These are phyloP conservation scores for Ommatoiulus sabulosus DNA, from an alignment of 2,888 invertebrate species.

Conservation along the genomic window DNA sequence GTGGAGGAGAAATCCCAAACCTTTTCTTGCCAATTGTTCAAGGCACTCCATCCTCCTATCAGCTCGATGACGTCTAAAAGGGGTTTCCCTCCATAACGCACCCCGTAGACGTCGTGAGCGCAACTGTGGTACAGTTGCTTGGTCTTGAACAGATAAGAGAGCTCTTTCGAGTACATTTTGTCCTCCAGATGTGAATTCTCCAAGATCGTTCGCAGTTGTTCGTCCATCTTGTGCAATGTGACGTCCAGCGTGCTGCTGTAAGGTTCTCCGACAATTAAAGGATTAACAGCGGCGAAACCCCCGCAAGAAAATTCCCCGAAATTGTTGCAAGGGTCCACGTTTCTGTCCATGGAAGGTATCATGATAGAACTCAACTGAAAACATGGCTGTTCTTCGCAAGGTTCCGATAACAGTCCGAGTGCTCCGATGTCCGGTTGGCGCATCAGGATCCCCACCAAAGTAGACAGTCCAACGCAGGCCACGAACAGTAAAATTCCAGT, in stretches of 20 bases:
- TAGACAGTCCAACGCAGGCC: constrained; percentile 10
- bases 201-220: constrained; percentile 7
- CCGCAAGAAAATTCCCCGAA: constrained; percentile 50
- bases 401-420: neutral
- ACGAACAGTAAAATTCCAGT: neutral
- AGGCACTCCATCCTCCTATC: constrained; percentile 42
- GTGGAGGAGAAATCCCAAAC: constrained; percentile 15
- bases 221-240: constrained; percentile 47
- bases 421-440: neutral
- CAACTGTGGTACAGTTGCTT: constrained; percentile 41
- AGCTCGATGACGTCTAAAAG: constrained; percentile 12
- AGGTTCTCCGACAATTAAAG: constrained; percentile 10
- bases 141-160: constrained; percentile 27
- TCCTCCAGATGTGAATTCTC: constrained; percentile 35
- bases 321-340: constrained; percentile 34
- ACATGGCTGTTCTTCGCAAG: constrained; percentile 49
- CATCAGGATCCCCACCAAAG: neutral
- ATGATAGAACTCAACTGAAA: constrained; percentile 31
- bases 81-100: neutral
- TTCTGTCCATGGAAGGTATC: neutral
- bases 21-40: constrained; percentile 49
- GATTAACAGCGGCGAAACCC: constrained; percentile 18
- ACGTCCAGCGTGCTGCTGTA: constrained; percentile 51
- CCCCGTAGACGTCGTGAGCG: constrained; percentile 26
- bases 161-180: constrained; percentile 1